phyloP scores from a whole-genome alignment of 2,113 vertebrate genomes.

The Pituophis catenifer region DNA sequence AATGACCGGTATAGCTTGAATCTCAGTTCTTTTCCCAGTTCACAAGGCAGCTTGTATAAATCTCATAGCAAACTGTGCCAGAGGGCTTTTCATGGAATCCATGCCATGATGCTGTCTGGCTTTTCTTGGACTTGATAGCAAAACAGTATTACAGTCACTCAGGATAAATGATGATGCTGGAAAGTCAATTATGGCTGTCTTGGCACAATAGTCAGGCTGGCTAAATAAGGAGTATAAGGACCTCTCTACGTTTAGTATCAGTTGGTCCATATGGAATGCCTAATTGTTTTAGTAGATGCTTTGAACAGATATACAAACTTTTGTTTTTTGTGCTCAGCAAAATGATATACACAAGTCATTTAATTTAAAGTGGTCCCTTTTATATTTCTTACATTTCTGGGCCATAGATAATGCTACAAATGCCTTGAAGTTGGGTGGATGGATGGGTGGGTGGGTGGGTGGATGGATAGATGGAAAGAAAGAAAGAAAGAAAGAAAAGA shows the following conservation, averaged over 20 bases:
- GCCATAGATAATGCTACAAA: background rate
- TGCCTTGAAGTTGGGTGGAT: background rate
- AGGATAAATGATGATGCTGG: background rate
- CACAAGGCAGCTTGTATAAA: background rate
- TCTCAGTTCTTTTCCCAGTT: background rate
- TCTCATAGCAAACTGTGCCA: background rate
- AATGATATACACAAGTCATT: background rate
- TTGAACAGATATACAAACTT: background rate
- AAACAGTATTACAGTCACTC: background rate
- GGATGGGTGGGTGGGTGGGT: background rate
- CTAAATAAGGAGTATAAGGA: background rate
- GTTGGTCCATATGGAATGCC: background rate
- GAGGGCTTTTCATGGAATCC: background rate
- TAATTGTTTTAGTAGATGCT: background rate
- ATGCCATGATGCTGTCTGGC: background rate
- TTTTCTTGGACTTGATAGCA: background rate
- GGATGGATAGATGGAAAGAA: no score
- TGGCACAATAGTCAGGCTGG: background rate
- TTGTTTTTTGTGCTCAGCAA: background rate
- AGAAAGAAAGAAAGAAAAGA: no score
- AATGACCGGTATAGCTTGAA: background rate
- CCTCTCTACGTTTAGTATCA: background rate
- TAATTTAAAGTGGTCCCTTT: background rate
- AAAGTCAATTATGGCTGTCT: background rate
- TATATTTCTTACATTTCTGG: background rate